Percentiles rank a stretch among this genome's conserved stretches.
Conservation (phyloP, 1,140 invertebrate species). For the Arion vulgaris region DNA sequence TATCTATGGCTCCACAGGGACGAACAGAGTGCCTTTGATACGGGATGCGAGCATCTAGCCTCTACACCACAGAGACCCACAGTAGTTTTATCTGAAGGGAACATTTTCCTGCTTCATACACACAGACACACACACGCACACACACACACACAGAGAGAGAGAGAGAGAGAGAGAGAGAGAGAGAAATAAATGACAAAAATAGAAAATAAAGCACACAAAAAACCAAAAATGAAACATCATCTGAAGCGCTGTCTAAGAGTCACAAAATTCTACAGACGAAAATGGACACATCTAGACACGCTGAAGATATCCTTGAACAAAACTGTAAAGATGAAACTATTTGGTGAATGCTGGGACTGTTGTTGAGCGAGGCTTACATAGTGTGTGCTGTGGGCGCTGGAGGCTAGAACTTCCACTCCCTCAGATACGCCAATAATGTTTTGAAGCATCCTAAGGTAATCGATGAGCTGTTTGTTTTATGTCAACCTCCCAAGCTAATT, state of each 20-base stretch:
- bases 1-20: too few relatives aligned
- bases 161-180: too few relatives aligned
- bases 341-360: not conserved
- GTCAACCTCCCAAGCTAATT: conserved; percentile 7
- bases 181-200: too few relatives aligned
- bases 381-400: not conserved
- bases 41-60: too few relatives aligned
- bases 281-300: not conserved
- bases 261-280: not conserved
- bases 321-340: not conserved
- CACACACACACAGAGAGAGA: too few relatives aligned
- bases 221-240: not conserved
- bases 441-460: conserved; percentile 8
- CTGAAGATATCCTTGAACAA: not conserved
- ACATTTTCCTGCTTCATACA: too few relatives aligned
- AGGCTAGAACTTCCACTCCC: not conserved
- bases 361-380: conserved; percentile 8
- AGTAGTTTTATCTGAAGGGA: too few relatives aligned
- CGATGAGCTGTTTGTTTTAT: conserved; percentile 9
- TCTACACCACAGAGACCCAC: too few relatives aligned
- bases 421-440: not conserved
- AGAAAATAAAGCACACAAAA: not conserved
- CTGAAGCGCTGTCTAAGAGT: not conserved
- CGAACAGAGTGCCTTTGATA: too few relatives aligned
- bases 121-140: too few relatives aligned